phyloP scores from a whole-genome alignment of 2,888 invertebrate genomes.

The Philereme transversata region DNA sequence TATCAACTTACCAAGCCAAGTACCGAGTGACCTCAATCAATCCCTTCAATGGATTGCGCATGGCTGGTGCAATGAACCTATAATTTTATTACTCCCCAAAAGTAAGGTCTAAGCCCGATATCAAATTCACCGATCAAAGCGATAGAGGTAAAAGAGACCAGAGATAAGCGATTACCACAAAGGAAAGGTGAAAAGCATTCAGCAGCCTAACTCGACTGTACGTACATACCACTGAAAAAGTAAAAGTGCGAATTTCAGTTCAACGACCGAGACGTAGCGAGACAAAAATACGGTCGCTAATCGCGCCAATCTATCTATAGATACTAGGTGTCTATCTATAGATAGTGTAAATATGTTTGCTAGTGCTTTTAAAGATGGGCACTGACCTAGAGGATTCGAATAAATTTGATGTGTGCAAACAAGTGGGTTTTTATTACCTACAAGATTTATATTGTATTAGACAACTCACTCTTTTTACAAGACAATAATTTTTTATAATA shows the following conservation, averaged over 20 bases:
- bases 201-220: conserved; percentile 18
- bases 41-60: too few relatives aligned
- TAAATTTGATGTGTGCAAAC: background rate
- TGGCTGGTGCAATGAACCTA: too few relatives aligned
- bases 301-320: conserved; percentile 32
- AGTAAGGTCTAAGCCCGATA: conserved; percentile 15
- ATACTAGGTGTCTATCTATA: conserved; percentile 29
- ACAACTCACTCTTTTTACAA: too few relatives aligned
- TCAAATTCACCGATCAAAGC: conserved; percentile 14
- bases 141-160: background rate
- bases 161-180: conserved; percentile 13
- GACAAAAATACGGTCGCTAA: conserved; percentile 38
- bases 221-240: conserved; percentile 36
- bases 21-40: too few relatives aligned
- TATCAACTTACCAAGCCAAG: too few relatives aligned
- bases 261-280: conserved; percentile 33
- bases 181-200: conserved; percentile 23
- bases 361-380: conserved; percentile 14
- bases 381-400: conserved; percentile 16
- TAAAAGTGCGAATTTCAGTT: conserved; percentile 40
- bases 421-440: background rate
- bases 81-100: too few relatives aligned
- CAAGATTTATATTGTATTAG: too few relatives aligned
- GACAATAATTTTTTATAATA: too few relatives aligned
- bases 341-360: conserved; percentile 16